Base-by-base conservation (phyloP, 1,140 invertebrate species). In the Campoletis sonorensis region DNA sequence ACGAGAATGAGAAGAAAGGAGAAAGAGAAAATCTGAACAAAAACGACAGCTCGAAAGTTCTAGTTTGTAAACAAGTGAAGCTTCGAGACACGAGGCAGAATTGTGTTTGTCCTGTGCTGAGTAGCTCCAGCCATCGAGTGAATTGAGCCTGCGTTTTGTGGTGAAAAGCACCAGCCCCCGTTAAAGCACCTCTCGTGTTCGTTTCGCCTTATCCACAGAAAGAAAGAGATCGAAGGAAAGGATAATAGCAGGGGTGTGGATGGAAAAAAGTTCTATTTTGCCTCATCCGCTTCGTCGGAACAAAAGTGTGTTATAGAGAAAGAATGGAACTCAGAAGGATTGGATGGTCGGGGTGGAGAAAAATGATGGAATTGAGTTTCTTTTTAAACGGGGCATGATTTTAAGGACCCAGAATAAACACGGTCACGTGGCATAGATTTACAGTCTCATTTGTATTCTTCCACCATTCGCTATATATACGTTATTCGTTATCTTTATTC, bases 391-490 rank as follows among this genome's bases (percentile, higher is more conserved):
- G 61, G 54, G 76, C 58, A 45, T 67, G 51, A 37, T 64, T 27
- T 67, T 33, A 18, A 13, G 58, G 76, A n/a, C 33, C 2, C 83
- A 87, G 85, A 81, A 87, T 85, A 88, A 88, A 88, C 85, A 88
- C 37, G 75, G 87, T 85, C 86, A 78, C 85, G 85, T 88, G 86
- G 80, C 83, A n/a, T 61, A 77, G 73, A 82, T 81, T 83, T 81
- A 45, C 51, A 37, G 49, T 45, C 81, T 73, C 27, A 40, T 27
- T 71, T 30, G 7, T 67, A 64, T 78, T 37, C 4, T 64, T 16
- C 10, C 67, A 78, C 58, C 58, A 64, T 61, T 78, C 61, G 67
- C 58, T 26, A 37, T 67, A 67, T 26, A 37, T 67, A 67, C 26
- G 45, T 45, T 45, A 11, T 45, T 1, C 13, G 40, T 13, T 0